phyloP scores from a whole-genome alignment of 2,797 vertebrate genomes.

The Discoglossus pictus region DNA sequence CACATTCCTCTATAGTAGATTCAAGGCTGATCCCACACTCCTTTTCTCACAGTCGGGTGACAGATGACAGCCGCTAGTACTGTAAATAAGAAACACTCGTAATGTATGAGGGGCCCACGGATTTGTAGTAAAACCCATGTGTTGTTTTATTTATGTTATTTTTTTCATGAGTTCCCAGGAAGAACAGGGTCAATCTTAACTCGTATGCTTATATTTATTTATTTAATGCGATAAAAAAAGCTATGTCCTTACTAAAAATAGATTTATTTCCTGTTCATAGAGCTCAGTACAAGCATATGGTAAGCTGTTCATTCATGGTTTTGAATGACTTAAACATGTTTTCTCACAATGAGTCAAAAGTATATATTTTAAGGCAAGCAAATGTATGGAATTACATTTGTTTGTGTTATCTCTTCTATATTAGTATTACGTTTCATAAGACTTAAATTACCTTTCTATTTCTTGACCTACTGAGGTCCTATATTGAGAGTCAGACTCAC shows the following conservation, averaged over 20 bases:
- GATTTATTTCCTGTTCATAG: constrained; percentile 23
- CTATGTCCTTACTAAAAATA: constrained; percentile 20
- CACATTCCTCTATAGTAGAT: not conserved
- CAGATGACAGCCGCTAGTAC: constrained; percentile 24
- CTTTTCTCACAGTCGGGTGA: constrained; percentile 41
- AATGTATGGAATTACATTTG: too few species aligned
- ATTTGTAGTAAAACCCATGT: not conserved
- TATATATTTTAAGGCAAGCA: too few species aligned
- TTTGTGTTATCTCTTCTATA: too few species aligned
- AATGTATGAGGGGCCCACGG: not conserved
- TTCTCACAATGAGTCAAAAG: too few species aligned
- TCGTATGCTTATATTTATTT: constrained; percentile 16
- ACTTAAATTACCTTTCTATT: too few species aligned
- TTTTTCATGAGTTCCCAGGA: constrained; percentile 21
- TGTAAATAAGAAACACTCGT: not conserved
- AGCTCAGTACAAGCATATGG: too few species aligned
- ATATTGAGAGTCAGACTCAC: too few species aligned
- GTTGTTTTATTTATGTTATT: not conserved
- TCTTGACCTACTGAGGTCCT: too few species aligned
- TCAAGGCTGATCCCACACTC: not conserved
- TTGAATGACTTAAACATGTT: too few species aligned
- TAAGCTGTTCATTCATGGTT: not conserved
- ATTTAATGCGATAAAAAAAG: constrained; percentile 8
- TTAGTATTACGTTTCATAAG: too few species aligned
- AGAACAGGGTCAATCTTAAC: not conserved